Evolutionary conservation across 2,113 vertebrate genomes (phyloP).

Genomic region (Passer montanus): DNA sequence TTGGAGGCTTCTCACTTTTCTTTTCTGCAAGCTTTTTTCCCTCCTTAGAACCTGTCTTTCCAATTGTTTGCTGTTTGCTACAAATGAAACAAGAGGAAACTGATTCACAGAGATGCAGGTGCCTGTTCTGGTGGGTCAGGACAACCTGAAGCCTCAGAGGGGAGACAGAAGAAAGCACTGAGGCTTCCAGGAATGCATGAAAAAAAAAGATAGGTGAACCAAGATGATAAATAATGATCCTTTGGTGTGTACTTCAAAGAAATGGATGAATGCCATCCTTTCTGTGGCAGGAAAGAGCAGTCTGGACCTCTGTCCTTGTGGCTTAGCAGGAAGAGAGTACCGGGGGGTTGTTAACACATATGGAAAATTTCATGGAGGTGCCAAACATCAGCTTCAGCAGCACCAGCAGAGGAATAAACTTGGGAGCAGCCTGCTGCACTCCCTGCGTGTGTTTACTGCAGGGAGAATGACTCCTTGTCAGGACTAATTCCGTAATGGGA

Average conservation of each 20-base stretch:
- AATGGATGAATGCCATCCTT: background rate
- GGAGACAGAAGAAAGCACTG: background rate
- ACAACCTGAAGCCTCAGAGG: background rate
- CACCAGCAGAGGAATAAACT: background rate
- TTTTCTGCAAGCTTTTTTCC: background rate
- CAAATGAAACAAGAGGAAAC: background rate
- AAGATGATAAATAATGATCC: background rate
- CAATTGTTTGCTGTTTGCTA: background rate
- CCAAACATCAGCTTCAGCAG: background rate
- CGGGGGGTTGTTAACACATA: background rate
- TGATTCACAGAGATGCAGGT: background rate
- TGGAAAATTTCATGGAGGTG: background rate
- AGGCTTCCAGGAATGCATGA: background rate
- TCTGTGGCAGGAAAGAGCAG: background rate
- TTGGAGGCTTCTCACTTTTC: background rate
- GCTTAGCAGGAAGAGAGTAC: background rate
- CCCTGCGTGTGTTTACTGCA: background rate
- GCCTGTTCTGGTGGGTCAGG: background rate
- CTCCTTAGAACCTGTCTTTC: background rate
- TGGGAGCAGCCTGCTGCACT: background rate
- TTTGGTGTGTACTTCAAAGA: background rate
- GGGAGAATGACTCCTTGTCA: conserved; percentile 47
- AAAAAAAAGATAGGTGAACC: background rate
- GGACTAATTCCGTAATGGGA: conserved; percentile 9
- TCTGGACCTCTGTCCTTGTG: background rate